Conservation (phyloP, 53 echinoderm and acorn worm genomes). For the Holothuria leucospilota region DNA sequence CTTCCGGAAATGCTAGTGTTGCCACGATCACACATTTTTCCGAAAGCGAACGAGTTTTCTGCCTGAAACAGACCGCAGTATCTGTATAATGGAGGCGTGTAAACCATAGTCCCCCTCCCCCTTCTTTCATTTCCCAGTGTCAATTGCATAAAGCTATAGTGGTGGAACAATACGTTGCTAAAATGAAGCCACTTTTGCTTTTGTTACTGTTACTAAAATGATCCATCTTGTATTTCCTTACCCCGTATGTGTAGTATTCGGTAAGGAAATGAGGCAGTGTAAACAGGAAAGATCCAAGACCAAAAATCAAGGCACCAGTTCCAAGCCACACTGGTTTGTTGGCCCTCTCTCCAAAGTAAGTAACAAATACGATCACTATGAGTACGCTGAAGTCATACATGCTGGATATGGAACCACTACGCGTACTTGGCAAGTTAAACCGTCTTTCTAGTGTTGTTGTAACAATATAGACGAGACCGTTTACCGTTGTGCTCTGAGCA, state of each 20-base stretch:
- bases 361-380: slow-evolving; percentile 91
- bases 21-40: no score
- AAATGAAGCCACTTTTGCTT: no score
- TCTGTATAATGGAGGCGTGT: no score
- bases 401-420: slow-evolving; percentile 94
- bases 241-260: slow-evolving; percentile 68
- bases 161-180: neutral
- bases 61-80: no score
- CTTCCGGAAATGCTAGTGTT: no score
- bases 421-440: slow-evolving; percentile 82
- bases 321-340: slow-evolving; percentile 93
- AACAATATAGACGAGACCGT: slow-evolving; percentile 87
- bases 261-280: slow-evolving; percentile 84
- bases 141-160: no score
- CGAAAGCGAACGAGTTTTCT: no score
- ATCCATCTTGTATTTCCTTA: neutral
- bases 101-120: no score
- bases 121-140: no score
- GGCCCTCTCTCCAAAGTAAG: slow-evolving; percentile 90
- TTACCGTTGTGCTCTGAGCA: slow-evolving; percentile 93
- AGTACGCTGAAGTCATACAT: slow-evolving; percentile 90
- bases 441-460: slow-evolving; percentile 91
- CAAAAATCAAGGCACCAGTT: slow-evolving; percentile 78
- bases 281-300: slow-evolving; percentile 77
- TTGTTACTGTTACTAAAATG: no score